Evolutionary conservation across 1,140 invertebrate species (phyloP), one percentile per base, ranked within the genome.

Genomic region (Trichogramma pretiosum): DNA sequence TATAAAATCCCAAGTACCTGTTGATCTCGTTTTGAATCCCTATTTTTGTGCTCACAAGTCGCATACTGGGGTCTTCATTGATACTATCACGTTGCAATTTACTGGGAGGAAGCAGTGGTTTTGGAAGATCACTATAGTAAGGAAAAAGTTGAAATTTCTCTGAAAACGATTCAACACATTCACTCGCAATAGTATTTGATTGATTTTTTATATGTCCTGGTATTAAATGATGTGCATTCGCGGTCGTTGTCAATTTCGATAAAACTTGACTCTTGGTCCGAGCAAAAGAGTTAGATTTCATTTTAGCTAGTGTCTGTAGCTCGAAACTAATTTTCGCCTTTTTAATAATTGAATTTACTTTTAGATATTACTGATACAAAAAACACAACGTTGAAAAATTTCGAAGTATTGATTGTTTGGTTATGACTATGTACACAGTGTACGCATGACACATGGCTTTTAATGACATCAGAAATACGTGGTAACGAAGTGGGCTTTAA

Each of bases 61-160:
- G 56, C 14, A 63, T 50, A 17, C 48, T 56, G 41, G 56, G 57
- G 57, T 65, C 61, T 37, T 53, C 47, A 36, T 51, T 38, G 46
- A 26, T 33, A 62, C 61, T 55, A 49, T 54, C 53, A 40, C 59
- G 51, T 37, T 62, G 52, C 13, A 62, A 46, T 50, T 48, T 63
- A 22, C 49, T 58, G 14, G 65, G 65, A 11, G 68, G 68, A 22
- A 71, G 53, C 24, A 71, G 48, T 24, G 68, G 68, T 47, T 63
- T 68, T 41, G 68, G 66, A 36, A 67, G 52, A 52, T 67, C 63
- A 51, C 60, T 61, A 39, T 48, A 37, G 22, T 61, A 71, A 8
- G 67, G 66, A 58, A 60, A 68, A 17, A 53, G 46, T 52, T 61
- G 48, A 49, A 54, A 59, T 10, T 60, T 48, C 43, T 54, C 52